Evolutionary conservation across 53 echinoderm and acorn worm species (phyloP), one percentile per base, ranked within the genome.

Genomic region (Actinopyga echinites): DNA sequence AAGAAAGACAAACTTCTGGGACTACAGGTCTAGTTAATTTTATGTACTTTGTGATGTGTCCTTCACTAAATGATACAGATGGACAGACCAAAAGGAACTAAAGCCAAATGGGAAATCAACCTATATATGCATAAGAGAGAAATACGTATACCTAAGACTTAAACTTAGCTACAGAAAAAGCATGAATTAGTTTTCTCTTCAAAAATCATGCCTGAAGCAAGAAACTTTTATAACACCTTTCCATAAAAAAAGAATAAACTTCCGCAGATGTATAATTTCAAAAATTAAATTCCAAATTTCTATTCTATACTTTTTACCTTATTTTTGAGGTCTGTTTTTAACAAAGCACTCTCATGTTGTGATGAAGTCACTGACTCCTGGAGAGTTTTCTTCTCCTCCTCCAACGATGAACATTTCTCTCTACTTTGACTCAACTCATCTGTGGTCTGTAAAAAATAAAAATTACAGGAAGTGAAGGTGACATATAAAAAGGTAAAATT

Each of bases 291-390:
- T n/a, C n/a, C n/a, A n/a, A n/a, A n/a, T n/a, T n/a, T n/a, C n/a
- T n/a, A n/a, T n/a, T n/a, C 25, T 34, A 24, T 45, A 87, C 30
- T 25, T 38, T 69, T 42, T 65, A 95, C 93, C 85, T 93, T 95
- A 33, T 91, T 89, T 67, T 93, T 84, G 31, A 93, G 40, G 43
- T 95, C 93, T 89, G 91, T 93, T 49, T 93, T 83, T 29, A 95
- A 61, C 31, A 91, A 29, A 30, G 89, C 84, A 74, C 84, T 85
- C 60, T 95, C 80, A 77, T 95, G 95, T 30, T 85, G 89, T 21
- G 89, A 86, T 54, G 79, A 53, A 25, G 89, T 79, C n/a, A 95
- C 66, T 55, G 91, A 79, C 36, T 87, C 93, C 49, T 91, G 80
- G 8, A 89, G 57, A 23, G 88, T 85, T 65, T 89, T 71, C 22